Evolutionary conservation across 2,797 vertebrate genomes (phyloP), one percentile per base, ranked within the genome.

Genomic region (Kryptopterus vitreolus): DNA sequence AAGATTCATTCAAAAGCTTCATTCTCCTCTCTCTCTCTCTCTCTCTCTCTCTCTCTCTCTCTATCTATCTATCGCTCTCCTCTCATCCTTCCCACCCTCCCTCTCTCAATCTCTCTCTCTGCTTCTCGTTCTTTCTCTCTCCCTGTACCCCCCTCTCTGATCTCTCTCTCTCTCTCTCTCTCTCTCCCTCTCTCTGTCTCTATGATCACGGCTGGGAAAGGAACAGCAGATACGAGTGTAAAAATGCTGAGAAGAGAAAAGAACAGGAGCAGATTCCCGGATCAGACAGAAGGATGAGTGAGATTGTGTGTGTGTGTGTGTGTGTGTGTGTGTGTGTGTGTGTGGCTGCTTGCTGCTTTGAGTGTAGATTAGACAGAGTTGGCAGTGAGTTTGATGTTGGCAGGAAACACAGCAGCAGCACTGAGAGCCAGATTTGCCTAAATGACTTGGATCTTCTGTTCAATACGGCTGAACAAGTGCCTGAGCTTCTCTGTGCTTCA

Each of bases 341-440:
- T 43, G 35, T 38, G 38, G n/a, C 33, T 10, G 7, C n/a, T 20
- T 6, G 13, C 63, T n/a, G 63, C 38, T 7, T n/a, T 68, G 65
- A 68, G 46, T 38, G 15, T 3, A 68, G 38, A 68, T 68, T 68
- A 68, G 63, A 24, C 22, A n/a, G 63, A 68, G n/a, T 22, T 46
- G 38, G 63, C 35, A 68, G 38, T 7, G 33, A 4, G 61, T 13
- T 12, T 4, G 35, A 46, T 13, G 63, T 43, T 66, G 63, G 63
- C 33, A 5, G 11, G 63, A 68, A 26, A 38, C 24, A 68, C 22
- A 38, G 63, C 38, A 48, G 65, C 65, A 26, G 65, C n/a, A 15
- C 38, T 68, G 35, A 68, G 43, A 22, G 1, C 6, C 38, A 48
- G 65, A 26, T 68, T 68, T 68, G 38, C n/a, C 13, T 15, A 48